Conservation (phyloP, 2,888 invertebrate species). For the Ethmia dodecea region DNA sequence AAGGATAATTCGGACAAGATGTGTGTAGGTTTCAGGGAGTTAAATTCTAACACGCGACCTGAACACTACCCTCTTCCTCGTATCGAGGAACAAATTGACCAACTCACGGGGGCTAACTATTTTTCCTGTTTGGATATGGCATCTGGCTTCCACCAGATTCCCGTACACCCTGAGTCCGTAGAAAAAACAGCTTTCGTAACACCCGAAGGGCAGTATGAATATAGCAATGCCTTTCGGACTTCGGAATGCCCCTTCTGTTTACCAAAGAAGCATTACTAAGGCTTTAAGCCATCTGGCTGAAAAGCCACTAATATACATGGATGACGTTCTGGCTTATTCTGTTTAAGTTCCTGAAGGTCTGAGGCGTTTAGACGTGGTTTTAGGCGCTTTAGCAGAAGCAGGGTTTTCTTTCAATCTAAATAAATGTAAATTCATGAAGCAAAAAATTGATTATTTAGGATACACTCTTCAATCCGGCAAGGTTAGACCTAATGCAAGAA, state of each 20-base stretch:
- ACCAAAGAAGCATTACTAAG: conserved; percentile 33
- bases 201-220: conserved; percentile 40
- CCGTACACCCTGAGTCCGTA: conserved; percentile 12
- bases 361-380: background rate
- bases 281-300: background rate
- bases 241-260: conserved; percentile 38
- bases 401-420: background rate
- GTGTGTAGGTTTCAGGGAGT: conserved; percentile 13
- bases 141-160: conserved; percentile 13
- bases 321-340: background rate
- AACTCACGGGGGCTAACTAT: conserved; percentile 14
- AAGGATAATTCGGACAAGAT: conserved; percentile 15
- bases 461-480: background rate
- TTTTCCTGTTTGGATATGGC: conserved; percentile 17
- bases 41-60: conserved; percentile 14
- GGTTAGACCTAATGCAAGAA: background rate
- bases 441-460: background rate
- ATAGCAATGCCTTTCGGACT: conserved; percentile 10
- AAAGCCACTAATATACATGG: background rate
- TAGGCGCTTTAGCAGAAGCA: background rate
- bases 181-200: conserved; percentile 41
- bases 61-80: conserved; percentile 14
- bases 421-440: background rate
- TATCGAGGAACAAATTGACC: conserved; percentile 18
- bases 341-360: background rate